phyloP scores from a whole-genome alignment of 2,888 invertebrate genomes.

The Heterodera filipjevi region DNA sequence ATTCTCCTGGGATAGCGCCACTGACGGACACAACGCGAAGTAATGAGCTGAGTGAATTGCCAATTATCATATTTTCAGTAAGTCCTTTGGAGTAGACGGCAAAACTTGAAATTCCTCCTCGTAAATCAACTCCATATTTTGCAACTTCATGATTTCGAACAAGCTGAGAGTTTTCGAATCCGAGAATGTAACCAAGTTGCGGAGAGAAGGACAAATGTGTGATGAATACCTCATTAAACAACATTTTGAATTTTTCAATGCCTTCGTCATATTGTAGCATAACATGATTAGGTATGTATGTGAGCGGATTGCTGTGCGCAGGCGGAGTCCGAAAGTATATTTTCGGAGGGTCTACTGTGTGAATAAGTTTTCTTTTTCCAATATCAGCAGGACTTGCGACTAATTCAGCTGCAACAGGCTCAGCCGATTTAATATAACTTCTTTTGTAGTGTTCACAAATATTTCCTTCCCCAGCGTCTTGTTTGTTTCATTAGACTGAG shows the following conservation, averaged over 20 bases:
- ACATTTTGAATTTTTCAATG: neutral
- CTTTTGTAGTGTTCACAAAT: no score
- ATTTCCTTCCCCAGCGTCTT: no score
- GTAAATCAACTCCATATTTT: slow-evolving; percentile 27
- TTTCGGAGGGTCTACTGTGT: no score
- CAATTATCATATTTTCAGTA: slow-evolving; percentile 27
- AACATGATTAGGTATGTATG: neutral
- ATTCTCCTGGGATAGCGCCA: slow-evolving; percentile 30
- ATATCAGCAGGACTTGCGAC: no score
- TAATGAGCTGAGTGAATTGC: slow-evolving; percentile 11
- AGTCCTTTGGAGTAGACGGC: slow-evolving; percentile 11
- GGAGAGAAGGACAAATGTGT: slow-evolving; percentile 10
- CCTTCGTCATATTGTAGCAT: neutral
- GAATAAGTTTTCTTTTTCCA: no score
- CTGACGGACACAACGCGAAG: slow-evolving; percentile 21
- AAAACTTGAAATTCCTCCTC: slow-evolving; percentile 22
- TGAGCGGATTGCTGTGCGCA: neutral
- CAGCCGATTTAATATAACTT: no score
- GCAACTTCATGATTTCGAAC: neutral
- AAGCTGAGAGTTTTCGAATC: slow-evolving; percentile 8
- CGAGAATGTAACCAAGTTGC: slow-evolving; percentile 12
- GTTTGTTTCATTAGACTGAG: no score
- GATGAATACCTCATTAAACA: neutral
- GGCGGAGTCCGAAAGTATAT: no score
- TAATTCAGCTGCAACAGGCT: no score